These are phyloP conservation scores for Isichthys henryi DNA, from an alignment of 2,113 vertebrate genomes.

Conservation along the genomic window DNA sequence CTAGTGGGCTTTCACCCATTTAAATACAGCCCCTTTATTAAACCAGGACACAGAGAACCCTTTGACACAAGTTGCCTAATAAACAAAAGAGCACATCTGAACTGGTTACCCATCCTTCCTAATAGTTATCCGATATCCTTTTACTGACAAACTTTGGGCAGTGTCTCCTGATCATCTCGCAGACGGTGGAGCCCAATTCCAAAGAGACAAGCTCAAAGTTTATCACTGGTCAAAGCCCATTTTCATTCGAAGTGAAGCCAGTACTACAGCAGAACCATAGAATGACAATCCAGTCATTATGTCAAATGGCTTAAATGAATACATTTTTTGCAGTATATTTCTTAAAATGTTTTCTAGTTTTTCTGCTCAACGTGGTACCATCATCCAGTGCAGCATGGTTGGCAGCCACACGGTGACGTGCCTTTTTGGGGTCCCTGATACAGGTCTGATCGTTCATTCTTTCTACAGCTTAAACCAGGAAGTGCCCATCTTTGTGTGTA, in stretches of 20 bases:
- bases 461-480: constrained; percentile 79
- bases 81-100: background rate
- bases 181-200: background rate
- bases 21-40: background rate
- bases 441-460: constrained; percentile 3
- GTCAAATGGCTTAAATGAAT: background rate
- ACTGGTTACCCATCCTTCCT: background rate
- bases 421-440: background rate
- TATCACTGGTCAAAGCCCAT: background rate
- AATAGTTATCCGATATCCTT: background rate
- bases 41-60: background rate
- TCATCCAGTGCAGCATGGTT: background rate
- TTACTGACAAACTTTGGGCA: background rate
- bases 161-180: background rate
- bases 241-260: background rate
- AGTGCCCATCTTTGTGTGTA: constrained; percentile 90
- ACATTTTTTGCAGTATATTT: background rate
- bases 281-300: background rate
- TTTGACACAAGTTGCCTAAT: background rate
- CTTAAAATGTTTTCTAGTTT: background rate
- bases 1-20: background rate
- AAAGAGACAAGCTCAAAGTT: background rate
- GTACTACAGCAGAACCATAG: background rate
- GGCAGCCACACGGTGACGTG: background rate
- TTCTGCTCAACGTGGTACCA: background rate